Conservation (phyloP, 2,888 invertebrate species). For the Furcula furcula region DNA sequence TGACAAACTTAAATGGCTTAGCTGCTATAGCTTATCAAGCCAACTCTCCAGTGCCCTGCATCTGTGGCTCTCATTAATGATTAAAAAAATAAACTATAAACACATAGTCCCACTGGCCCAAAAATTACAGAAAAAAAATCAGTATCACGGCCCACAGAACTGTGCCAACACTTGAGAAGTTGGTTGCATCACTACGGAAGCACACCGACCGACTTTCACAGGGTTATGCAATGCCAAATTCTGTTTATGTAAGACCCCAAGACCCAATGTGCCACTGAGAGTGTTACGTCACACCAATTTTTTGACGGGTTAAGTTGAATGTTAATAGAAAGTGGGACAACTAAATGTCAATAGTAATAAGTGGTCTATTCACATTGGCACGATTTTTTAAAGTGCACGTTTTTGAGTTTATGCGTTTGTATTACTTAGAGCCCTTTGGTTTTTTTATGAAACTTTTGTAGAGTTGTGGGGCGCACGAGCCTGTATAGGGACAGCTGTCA, state of each 20-base stretch:
- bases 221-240: conserved; percentile 65
- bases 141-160: conserved; percentile 51
- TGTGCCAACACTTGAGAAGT: conserved; percentile 54
- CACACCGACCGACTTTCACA: conserved; percentile 72
- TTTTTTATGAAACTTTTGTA: too few relatives aligned
- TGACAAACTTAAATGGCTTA: too few relatives aligned
- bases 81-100: background rate
- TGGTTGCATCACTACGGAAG: conserved; percentile 69
- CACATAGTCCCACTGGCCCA: conserved; percentile 3
- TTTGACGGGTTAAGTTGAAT: conserved; percentile 67
- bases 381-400: conserved; percentile 14
- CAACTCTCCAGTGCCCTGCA: too few relatives aligned
- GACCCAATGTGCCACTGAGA: conserved; percentile 75
- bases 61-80: too few relatives aligned
- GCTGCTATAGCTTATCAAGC: too few relatives aligned
- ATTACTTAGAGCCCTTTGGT: background rate
- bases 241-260: conserved; percentile 64
- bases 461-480: too few relatives aligned
- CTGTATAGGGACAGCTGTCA: too few relatives aligned
- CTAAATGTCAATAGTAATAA: conserved; percentile 56
- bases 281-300: conserved; percentile 61
- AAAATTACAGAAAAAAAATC: conserved; percentile 29
- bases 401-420: background rate
- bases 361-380: conserved; percentile 39
- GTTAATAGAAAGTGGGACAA: conserved; percentile 70